Conservation (phyloP, 2,888 invertebrate species). For the Pristionchus maxplancki region DNA sequence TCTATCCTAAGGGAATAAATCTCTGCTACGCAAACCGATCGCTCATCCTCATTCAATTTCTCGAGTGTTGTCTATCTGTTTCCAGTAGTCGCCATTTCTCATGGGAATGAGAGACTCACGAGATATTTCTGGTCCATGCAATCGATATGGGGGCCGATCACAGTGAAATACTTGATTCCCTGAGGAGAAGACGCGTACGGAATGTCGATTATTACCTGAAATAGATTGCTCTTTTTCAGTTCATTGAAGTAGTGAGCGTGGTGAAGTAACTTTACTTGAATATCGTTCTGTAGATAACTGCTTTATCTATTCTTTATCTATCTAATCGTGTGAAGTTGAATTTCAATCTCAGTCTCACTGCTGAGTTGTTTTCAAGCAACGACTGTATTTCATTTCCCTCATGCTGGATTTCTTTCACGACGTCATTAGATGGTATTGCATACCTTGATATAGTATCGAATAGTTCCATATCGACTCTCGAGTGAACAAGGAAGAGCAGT, state of each 20-base stretch:
- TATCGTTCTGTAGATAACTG: too few species aligned
- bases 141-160: conserved; percentile 87
- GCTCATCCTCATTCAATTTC: conserved; percentile 4
- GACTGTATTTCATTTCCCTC: background rate
- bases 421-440: too few species aligned
- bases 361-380: background rate
- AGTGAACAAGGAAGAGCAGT: conserved; percentile 86
- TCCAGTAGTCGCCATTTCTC: background rate
- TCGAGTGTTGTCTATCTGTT: conserved; percentile 21
- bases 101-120: conserved; percentile 80
- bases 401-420: too few species aligned
- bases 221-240: too few species aligned
- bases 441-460: conserved; percentile 85
- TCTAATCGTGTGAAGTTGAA: too few species aligned
- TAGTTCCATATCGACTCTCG: conserved; percentile 86
- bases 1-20: background rate
- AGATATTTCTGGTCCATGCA: conserved; percentile 88
- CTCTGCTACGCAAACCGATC: background rate
- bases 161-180: conserved; percentile 87
- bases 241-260: too few species aligned
- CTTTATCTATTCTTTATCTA: too few species aligned
- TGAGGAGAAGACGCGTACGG: conserved; percentile 88
- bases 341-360: too few species aligned
- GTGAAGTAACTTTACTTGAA: too few species aligned
- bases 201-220: conserved; percentile 83